Base-by-base conservation (phyloP, 2,888 invertebrate species). In the Caenorhabditis parvicauda region DNA sequence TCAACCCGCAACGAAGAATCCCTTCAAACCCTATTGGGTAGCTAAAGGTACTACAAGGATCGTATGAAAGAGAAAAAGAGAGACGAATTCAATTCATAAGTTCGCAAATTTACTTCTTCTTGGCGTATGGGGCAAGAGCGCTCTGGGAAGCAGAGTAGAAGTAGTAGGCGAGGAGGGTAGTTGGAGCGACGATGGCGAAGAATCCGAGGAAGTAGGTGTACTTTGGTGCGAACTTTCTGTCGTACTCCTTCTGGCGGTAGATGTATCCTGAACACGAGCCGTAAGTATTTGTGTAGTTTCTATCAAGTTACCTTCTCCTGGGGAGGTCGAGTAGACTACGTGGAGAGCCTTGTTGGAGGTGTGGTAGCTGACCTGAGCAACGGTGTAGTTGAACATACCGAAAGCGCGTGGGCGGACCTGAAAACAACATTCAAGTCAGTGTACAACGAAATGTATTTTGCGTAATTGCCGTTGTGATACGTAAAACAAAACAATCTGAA, bases 361-460 rank as follows among this genome's bases (percentile, higher is more conserved):
- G 77, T 88, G 88, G 84, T 98, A 98, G 42, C 88, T 88, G 54
- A 67, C 65, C 37, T 65, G 62, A 63, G 96, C 96, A 49, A 94
- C 89, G 2, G 94, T 90, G 83, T 98, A 96, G 84, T 98, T 98
- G 86, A 92, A 95, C 82, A 91, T 91, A 28, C 96, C 96, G 81
- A 87, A 90, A 79, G 88, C 88, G 77, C 88, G 88, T 3, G 96
- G 95, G 64, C 90, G 86, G 12, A 70, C 55, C 58, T 58, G 35
- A 0, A 53, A 32, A 22, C 5, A 44, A 9, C 4, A 12, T 6
- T 24, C 14, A 44, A 9, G 5, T 44, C 24, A 21, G 9, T 5
- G 7, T 44, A 44, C 19, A 9, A n/a, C 7, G 17, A n/a, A 17
- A 39, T n/a, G n/a, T n/a, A 12, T 32, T 32, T 32, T 32, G 9